These are phyloP conservation scores for Bombus vancouverensis DNA, from an alignment of 1,140 invertebrate genomes.

Conservation along the genomic window DNA sequence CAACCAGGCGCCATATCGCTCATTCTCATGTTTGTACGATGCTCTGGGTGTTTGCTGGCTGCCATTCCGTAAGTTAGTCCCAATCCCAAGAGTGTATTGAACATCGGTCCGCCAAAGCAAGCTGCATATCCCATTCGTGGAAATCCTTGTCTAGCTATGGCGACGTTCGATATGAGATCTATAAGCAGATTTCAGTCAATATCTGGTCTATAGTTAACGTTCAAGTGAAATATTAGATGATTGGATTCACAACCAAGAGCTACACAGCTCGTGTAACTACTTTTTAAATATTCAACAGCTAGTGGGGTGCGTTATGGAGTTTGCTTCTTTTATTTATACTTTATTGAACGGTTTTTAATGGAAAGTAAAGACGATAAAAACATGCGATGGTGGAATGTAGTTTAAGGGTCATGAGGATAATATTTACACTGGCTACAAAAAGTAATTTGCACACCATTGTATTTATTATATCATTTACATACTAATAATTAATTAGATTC, in stretches of 20 bases:
- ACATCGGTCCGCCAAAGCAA: conserved; percentile 88
- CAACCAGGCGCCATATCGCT: conserved; percentile 79
- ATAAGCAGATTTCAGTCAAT: conserved; percentile 44
- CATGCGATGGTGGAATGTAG: not conserved
- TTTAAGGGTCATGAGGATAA: not conserved
- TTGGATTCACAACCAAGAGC: no score
- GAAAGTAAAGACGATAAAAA: not conserved
- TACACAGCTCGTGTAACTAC: not conserved
- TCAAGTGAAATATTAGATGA: no score
- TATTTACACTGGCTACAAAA: not conserved
- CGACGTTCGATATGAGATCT: conserved; percentile 87
- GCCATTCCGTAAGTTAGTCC: conserved; percentile 74
- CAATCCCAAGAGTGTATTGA: conserved; percentile 84
- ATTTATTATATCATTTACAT: no score
- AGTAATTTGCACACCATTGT: no score
- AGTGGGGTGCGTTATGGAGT: not conserved
- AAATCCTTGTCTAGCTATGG: conserved; percentile 86
- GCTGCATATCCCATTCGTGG: conserved; percentile 88
- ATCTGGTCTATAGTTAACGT: no score
- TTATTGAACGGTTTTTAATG: not conserved
- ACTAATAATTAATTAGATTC: no score
- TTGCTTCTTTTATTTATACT: conserved; percentile 11
- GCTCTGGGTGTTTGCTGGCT: conserved; percentile 52
- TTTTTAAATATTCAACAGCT: not conserved
- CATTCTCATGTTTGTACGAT: conserved; percentile 70